Evolutionary conservation across 2,888 invertebrate genomes (phyloP), one percentile per base, ranked within the genome.

Genomic region (Opisthograptis luteolata): DNA sequence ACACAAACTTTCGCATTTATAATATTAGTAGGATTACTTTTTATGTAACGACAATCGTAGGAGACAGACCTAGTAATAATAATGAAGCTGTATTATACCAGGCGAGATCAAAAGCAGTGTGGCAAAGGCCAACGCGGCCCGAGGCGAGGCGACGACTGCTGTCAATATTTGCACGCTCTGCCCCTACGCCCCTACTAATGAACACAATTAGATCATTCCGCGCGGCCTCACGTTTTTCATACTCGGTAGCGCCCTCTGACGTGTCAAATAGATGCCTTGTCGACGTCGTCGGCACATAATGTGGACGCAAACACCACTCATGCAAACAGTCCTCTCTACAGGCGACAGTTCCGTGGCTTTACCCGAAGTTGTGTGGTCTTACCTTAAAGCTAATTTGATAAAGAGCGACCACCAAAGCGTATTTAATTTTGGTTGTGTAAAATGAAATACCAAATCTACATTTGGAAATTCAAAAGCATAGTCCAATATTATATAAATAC

Each of bases 181-280:
- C 76, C 84, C 87, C 77, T 78, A 83, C 89, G 81, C 76, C 84
- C 87, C 77, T 78, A 83, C 89, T 90, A 89, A 90, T 90, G 89
- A 90, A 90, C 87, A 88, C 87, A 89, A 90, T 90, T 89, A 89
- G 89, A 90, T 90, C 89, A 89, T 90, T 90, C 89, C 88, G 76
- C 87, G 85, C 84, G 88, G 84, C 89, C 89, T 85, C 85, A 83
- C 87, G 82, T 84, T 85, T 86, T 85, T 87, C 87, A 82, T 86
- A 84, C 87, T 75, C 77, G 74, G 32, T 62, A 73, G 76, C 73
- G 75, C 73, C 79, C 80, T 76, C 79, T 73, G 78, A 81, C 73
- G 85, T 82, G 84, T 81, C 79, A 81, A 79, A 82, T 77, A 81
- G 64, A 48, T 39, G 65, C 47, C 50, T 62, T 55, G 60, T 59